These are phyloP conservation scores for Clitarchus hookeri DNA, from an alignment of 2,888 invertebrate genomes.

Conservation along the genomic window DNA sequence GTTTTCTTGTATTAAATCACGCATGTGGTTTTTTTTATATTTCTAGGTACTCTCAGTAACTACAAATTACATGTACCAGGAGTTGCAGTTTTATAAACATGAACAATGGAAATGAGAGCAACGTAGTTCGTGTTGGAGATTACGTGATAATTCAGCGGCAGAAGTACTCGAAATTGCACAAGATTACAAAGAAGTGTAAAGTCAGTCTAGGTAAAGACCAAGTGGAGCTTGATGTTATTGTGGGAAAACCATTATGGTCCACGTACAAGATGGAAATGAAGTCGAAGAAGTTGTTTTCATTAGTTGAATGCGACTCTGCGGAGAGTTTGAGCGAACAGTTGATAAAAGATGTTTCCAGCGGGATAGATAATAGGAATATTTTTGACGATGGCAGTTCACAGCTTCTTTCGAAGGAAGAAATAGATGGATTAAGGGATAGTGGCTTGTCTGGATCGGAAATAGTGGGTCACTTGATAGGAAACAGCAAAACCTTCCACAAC, in stretches of 20 bases:
- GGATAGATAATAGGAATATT: constrained; percentile 83
- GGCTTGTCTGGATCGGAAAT: constrained; percentile 81
- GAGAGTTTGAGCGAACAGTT: constrained; percentile 66
- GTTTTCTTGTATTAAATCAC: background rate
- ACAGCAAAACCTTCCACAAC: constrained; percentile 85
- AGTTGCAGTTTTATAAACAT: background rate
- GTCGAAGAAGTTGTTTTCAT: constrained; percentile 58
- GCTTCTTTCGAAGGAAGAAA: constrained; percentile 80
- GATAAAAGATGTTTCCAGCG: constrained; percentile 66
- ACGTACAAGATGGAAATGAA: constrained; percentile 75
- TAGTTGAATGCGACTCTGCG: constrained; percentile 57
- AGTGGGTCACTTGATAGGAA: constrained; percentile 83
- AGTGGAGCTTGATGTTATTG: constrained; percentile 67
- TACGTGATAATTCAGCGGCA: constrained; percentile 78
- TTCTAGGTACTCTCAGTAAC: background rate
- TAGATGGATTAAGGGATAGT: constrained; percentile 75
- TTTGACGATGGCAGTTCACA: constrained; percentile 81
- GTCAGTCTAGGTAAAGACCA: constrained; percentile 72
- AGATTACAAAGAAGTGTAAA: constrained; percentile 65
- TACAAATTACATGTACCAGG: background rate
- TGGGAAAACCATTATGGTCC: constrained; percentile 72
- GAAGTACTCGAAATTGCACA: constrained; percentile 76
- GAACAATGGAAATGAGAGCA: background rate
- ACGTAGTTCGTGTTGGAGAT: constrained; percentile 67
- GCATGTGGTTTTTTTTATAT: background rate